Percentiles rank a stretch among this genome's conserved stretches.
These are phyloP conservation scores for Paramisgurnus dabryanus DNA, from an alignment of 2,113 vertebrate genomes.

Conservation along the genomic window DNA sequence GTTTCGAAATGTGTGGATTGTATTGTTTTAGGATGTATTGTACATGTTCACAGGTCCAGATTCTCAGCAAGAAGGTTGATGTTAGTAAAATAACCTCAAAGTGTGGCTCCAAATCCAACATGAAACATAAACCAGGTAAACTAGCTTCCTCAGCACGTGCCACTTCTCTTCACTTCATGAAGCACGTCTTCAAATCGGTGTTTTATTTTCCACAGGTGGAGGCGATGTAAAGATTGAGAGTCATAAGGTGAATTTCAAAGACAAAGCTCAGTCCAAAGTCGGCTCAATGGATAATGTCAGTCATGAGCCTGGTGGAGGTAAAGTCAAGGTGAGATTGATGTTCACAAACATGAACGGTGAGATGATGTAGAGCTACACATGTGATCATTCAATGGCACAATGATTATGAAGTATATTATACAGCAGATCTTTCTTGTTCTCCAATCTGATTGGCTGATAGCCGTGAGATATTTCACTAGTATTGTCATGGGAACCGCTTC, in stretches of 20 bases:
- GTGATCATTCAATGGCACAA: no score
- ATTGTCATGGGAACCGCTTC: no score
- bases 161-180: background rate
- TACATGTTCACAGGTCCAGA: constrained; percentile 83
- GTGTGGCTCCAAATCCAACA: constrained; percentile 91
- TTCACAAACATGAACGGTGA: background rate
- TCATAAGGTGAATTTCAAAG: constrained; percentile 88
- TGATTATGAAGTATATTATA: no score
- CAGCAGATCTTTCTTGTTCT: no score
- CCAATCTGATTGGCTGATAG: no score
- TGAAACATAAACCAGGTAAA: constrained; percentile 93
- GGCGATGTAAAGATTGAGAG: constrained; percentile 89
- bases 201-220: constrained; percentile 76
- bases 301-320: constrained; percentile 78
- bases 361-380: no score
- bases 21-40: background rate
- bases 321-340: constrained; percentile 78
- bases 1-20: background rate
- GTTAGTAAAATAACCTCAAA: constrained; percentile 93
- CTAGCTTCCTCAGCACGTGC: background rate
- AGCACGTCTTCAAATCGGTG: background rate
- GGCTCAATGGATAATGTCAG: constrained; percentile 86
- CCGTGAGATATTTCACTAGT: no score
- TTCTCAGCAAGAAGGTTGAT: constrained; percentile 93
- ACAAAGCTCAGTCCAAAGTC: constrained; percentile 89